Conservation (phyloP, 2,797 vertebrate genomes). For the Coranthus polyacanthus region DNA sequence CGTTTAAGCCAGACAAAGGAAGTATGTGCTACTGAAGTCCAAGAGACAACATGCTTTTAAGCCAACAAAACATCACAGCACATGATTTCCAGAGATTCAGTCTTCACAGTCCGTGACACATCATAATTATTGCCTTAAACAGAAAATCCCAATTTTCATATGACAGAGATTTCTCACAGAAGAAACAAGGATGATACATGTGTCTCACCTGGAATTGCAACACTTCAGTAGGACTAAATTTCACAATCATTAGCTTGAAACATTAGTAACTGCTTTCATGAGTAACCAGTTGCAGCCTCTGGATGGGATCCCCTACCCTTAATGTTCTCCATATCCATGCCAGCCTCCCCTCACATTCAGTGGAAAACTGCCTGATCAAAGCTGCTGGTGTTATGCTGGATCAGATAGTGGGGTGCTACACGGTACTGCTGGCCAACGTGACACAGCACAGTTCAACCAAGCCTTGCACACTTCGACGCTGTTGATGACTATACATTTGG, state of each 20-base stretch:
- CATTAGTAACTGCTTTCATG: slow-evolving; percentile 23
- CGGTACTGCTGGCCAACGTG: neutral
- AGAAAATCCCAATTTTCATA: too few species aligned
- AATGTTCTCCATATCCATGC: slow-evolving; percentile 51
- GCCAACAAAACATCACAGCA: neutral
- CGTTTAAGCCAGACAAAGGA: neutral
- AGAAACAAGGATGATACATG: neutral
- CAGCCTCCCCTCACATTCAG: slow-evolving; percentile 49
- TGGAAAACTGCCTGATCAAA: slow-evolving; percentile 57
- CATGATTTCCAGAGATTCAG: slow-evolving; percentile 15
- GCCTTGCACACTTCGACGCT: slow-evolving; percentile 1
- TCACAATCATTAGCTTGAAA: neutral
- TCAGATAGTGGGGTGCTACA: slow-evolving; percentile 28
- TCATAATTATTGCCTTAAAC: too few species aligned
- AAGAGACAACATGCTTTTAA: slow-evolving; percentile 1
- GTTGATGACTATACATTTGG: neutral
- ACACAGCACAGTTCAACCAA: neutral
- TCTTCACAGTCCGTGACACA: neutral
- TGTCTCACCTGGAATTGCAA: neutral
- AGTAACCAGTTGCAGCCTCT: slow-evolving; percentile 59
- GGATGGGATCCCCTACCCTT: slow-evolving; percentile 57
- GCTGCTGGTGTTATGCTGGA: slow-evolving; percentile 30
- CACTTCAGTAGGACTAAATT: neutral
- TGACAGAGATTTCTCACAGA: too few species aligned
- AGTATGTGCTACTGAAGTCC: too few species aligned